Conservation (phyloP, 2,797 vertebrate genomes). For the Helicolenus hilgendorfi region DNA sequence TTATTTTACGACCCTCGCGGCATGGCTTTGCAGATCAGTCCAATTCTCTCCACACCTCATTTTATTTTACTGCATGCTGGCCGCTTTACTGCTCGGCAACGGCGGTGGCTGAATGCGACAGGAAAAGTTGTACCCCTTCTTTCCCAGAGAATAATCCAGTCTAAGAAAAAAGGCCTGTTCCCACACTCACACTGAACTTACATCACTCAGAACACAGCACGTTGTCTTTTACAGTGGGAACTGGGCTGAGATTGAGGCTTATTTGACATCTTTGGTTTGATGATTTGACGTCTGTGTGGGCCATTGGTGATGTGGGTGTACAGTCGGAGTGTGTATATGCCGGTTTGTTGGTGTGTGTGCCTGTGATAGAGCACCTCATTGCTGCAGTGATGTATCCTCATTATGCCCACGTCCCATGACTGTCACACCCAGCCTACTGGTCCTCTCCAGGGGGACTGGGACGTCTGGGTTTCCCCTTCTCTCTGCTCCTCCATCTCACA, state of each 20-base stretch:
- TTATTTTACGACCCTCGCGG: constrained; percentile 85
- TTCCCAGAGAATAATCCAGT: constrained; percentile 73
- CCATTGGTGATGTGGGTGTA: constrained; percentile 5
- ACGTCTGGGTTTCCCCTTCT: constrained; percentile 76
- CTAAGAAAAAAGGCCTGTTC: constrained; percentile 50
- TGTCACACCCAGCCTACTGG: constrained; percentile 76
- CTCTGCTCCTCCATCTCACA: constrained; percentile 49
- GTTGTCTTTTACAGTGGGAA: constrained; percentile 41
- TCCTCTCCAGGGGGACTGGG: constrained; percentile 66
- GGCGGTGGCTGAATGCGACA: constrained; percentile 67
- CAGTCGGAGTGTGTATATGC: constrained; percentile 4
- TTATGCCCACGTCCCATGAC: constrained; percentile 82
- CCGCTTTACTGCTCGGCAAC: constrained; percentile 81
- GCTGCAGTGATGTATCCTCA: constrained; percentile 88
- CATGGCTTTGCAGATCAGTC: constrained; percentile 82
- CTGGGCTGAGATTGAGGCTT: constrained; percentile 5
- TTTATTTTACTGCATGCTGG: constrained; percentile 86
- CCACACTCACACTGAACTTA: constrained; percentile 58
- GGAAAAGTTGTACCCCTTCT: constrained; percentile 71
- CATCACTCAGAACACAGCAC: constrained; percentile 24
- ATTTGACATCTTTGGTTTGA: constrained; percentile 37
- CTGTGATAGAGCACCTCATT: constrained; percentile 82
- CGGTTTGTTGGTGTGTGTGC: constrained; percentile 31
- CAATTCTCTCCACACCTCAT: constrained; percentile 86
- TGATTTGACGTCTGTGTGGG: constrained; percentile 16